phyloP scores from a whole-genome alignment of 2,797 vertebrate genomes.

The Halcyon chelicuti region DNA sequence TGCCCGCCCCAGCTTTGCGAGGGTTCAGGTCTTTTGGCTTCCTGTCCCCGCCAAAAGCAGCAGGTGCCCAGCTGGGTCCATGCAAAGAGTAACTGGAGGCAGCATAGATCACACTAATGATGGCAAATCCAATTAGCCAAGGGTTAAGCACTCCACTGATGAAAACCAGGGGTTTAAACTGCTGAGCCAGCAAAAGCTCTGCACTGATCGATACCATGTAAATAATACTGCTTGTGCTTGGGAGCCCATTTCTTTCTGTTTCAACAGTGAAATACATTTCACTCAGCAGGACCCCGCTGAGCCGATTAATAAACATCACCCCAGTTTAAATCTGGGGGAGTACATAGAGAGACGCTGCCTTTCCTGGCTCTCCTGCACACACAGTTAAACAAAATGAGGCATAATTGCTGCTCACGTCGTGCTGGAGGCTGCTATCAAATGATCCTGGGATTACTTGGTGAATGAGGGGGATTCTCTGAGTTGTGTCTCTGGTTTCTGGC shows the following conservation, averaged over 20 bases:
- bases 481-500: too few species aligned
- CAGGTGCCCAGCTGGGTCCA: not conserved
- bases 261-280: not conserved
- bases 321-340: accelerated
- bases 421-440: not conserved
- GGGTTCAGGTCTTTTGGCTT: not conserved
- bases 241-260: not conserved
- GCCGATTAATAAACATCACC: accelerated
- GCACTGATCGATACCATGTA: not conserved
- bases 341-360: accelerated
- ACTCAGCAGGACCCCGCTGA: accelerated
- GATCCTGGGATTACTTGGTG: not conserved
- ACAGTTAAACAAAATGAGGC: not conserved
- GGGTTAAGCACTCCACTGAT: constrained; percentile 36
- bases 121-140: constrained; percentile 45
- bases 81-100: not conserved
- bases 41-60: accelerated
- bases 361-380: not conserved
- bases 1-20: accelerated
- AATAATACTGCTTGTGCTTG: not conserved
- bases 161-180: not conserved
- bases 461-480: not conserved
- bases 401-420: accelerated
- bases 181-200: constrained; percentile 51
- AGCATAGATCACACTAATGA: not conserved